phyloP scores from a whole-genome alignment of 92 coral and sea anemone species.

The Desmophyllum pertusum region DNA sequence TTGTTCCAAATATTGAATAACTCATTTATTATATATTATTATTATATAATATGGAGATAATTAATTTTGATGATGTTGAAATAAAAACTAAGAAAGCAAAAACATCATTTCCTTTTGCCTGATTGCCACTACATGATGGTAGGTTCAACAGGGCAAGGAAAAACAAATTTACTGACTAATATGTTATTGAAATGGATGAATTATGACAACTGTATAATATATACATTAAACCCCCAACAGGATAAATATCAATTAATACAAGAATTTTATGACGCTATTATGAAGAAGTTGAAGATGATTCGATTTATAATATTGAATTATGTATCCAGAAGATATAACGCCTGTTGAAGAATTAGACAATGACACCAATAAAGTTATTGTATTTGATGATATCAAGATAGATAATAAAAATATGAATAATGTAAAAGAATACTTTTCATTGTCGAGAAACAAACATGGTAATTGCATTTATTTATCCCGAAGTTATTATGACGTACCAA shows the following conservation, averaged over 20 bases:
- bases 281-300: slow-evolving; percentile 24
- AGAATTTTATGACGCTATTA: slow-evolving; percentile 21
- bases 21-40: slow-evolving; percentile 38
- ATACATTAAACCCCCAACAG: slow-evolving; percentile 27
- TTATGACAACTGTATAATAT: slow-evolving; percentile 19
- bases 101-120: slow-evolving; percentile 36
- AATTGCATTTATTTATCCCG: slow-evolving; percentile 34
- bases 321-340: slow-evolving; percentile 46
- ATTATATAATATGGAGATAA: slow-evolving; percentile 33
- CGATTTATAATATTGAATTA: slow-evolving; percentile 20
- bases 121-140: slow-evolving; percentile 41
- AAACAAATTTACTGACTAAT: slow-evolving; percentile 20
- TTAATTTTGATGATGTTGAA: too few species aligned
- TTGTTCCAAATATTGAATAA: slow-evolving; percentile 37
- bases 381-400: slow-evolving; percentile 40
- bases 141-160: slow-evolving; percentile 11
- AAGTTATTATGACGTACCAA: slow-evolving; percentile 26
- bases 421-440: slow-evolving; percentile 39
- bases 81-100: background rate
- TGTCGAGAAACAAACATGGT: slow-evolving; percentile 24
- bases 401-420: slow-evolving; percentile 42
- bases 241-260: slow-evolving; percentile 43
- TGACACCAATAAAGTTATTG: slow-evolving; percentile 31
- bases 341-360: slow-evolving; percentile 44
- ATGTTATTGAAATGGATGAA: slow-evolving; percentile 29